phyloP scores from a whole-genome alignment of 2,888 invertebrate genomes.

The Amblyteles armatorius region DNA sequence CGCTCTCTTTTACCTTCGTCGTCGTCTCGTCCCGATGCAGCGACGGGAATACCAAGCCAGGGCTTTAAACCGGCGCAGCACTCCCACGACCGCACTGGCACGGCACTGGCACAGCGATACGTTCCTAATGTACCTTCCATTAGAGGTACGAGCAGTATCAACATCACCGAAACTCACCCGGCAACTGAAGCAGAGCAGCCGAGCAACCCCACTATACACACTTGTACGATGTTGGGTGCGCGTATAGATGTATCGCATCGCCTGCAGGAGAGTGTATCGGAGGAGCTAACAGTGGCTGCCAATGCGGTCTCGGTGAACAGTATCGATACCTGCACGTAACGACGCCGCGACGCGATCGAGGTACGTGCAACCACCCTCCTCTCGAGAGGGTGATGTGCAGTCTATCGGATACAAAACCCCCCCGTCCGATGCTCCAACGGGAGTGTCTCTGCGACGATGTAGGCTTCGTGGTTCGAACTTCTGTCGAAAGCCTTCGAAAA shows the following conservation, averaged over 20 bases:
- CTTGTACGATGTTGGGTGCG: background rate
- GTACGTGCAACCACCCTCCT: slow-evolving; percentile 29
- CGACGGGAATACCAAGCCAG: background rate
- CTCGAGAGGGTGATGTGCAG: slow-evolving; percentile 4
- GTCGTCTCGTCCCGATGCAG: slow-evolving; percentile 25
- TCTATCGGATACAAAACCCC: slow-evolving; percentile 19
- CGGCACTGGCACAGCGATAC: slow-evolving; percentile 67
- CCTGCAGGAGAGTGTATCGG: slow-evolving; percentile 13
- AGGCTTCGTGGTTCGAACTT: background rate
- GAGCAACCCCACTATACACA: background rate
- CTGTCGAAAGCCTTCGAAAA: background rate
- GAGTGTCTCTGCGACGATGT: background rate
- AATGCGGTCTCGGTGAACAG: slow-evolving; percentile 48
- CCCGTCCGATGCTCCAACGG: background rate
- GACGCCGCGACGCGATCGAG: slow-evolving; percentile 39
- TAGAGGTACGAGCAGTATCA: slow-evolving; percentile 62
- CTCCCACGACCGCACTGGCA: slow-evolving; percentile 50
- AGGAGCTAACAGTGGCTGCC: slow-evolving; percentile 53
- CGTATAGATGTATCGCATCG: slow-evolving; percentile 5
- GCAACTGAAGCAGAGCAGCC: slow-evolving; percentile 8
- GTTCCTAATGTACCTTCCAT: slow-evolving; percentile 77
- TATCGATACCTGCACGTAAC: slow-evolving; percentile 64
- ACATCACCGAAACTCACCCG: slow-evolving; percentile 23
- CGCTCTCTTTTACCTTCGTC: slow-evolving; percentile 47
- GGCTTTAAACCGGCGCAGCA: slow-evolving; percentile 17